phyloP scores from a whole-genome alignment of 2,888 invertebrate genomes.

The Oligia latruncula region DNA sequence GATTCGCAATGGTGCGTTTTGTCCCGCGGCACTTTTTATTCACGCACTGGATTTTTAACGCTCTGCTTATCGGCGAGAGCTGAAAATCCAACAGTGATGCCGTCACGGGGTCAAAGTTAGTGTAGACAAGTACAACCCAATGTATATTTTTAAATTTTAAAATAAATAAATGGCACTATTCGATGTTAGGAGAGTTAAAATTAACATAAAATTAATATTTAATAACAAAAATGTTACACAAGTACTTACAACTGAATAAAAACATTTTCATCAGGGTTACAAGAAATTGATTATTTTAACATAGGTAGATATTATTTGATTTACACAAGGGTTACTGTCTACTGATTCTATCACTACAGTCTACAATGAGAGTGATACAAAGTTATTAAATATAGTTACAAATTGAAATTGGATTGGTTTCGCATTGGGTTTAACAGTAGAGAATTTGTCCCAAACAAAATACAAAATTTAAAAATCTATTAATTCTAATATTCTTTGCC shows the following conservation, averaged over 20 bases:
- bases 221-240: slow-evolving; percentile 3
- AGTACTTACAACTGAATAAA: slow-evolving; percentile 6
- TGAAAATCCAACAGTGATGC: not conserved
- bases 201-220: not conserved
- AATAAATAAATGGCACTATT: slow-evolving; percentile 55
- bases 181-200: slow-evolving; percentile 36
- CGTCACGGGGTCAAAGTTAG: not conserved
- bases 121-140: not conserved
- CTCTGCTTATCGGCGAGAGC: too few species aligned
- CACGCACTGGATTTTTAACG: too few species aligned
- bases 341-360: not conserved
- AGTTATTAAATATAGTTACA: not conserved
- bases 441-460: not conserved
- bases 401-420: not conserved
- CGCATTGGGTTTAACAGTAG: not conserved
- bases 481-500: slow-evolving; percentile 29
- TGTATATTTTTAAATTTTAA: not conserved
- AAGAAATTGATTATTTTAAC: not conserved
- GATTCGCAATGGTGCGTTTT: too few species aligned
- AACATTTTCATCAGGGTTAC: not conserved
- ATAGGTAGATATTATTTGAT: not conserved
- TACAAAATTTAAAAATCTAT: slow-evolving; percentile 22
- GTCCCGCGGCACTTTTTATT: too few species aligned
- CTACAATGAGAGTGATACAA: slow-evolving; percentile 3
- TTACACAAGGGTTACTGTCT: not conserved